These are phyloP conservation scores for Spermophilus dauricus DNA, from an alignment of 2,113 vertebrate species.

Conservation along the genomic window DNA sequence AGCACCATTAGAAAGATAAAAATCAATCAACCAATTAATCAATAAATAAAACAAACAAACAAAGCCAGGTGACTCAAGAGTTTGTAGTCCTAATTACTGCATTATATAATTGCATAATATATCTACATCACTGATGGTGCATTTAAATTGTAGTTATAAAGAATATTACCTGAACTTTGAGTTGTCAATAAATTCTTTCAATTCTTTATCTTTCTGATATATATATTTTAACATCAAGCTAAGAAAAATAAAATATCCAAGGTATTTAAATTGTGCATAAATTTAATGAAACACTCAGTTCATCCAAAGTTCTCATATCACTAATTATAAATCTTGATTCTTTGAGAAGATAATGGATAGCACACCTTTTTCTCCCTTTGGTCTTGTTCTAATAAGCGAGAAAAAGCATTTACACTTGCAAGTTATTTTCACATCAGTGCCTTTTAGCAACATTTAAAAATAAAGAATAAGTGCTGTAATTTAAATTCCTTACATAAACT, in stretches of 20 bases:
- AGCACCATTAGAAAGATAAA: not conserved
- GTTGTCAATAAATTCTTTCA: not conserved
- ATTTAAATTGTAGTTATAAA: not conserved
- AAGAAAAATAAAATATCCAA: conserved; percentile 16
- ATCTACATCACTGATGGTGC: not conserved
- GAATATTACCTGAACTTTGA: not conserved
- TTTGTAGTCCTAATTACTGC: not conserved
- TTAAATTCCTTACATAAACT: conserved; percentile 35
- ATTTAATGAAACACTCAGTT: conserved; percentile 3
- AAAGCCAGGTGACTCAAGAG: not conserved
- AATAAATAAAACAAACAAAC: not conserved
- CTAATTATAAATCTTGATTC: conserved; percentile 60
- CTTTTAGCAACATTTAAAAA: conserved; percentile 70
- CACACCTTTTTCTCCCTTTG: not conserved
- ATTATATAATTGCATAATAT: not conserved
- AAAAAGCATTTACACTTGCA: conserved; percentile 61
- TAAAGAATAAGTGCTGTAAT: conserved; percentile 44
- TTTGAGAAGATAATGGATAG: conserved; percentile 50
- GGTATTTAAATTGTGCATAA: not conserved
- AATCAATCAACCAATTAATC: not conserved
- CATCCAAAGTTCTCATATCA: not conserved
- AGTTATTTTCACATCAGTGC: conserved; percentile 66
- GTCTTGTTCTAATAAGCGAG: conserved; percentile 62
- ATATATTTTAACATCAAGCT: not conserved
- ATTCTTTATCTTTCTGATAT: not conserved